These are phyloP conservation scores for Rhopalosiphum maidis DNA, from an alignment of 1,140 invertebrate species.

Conservation along the genomic window DNA sequence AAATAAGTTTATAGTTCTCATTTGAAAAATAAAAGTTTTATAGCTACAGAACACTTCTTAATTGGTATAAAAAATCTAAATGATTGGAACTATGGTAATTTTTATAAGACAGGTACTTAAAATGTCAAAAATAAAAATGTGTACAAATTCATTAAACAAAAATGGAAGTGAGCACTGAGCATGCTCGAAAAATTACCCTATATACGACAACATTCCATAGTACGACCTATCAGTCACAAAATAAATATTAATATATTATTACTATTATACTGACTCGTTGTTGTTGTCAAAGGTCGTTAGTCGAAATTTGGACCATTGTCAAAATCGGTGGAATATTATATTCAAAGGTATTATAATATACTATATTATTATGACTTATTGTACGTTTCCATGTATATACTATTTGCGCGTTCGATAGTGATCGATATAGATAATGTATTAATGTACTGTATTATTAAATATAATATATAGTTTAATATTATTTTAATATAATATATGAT, in stretches of 20 bases:
- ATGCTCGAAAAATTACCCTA: not conserved
- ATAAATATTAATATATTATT: slow-evolving; percentile 13
- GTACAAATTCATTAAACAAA: not conserved
- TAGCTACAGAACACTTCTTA: too few species aligned
- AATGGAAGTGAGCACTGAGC: not conserved
- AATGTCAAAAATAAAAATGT: too few species aligned
- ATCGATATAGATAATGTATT: not conserved
- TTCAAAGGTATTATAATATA: not conserved
- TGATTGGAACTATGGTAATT: too few species aligned
- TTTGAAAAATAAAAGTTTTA: too few species aligned
- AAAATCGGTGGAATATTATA: not conserved
- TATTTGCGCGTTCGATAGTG: not conserved
- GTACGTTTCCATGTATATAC: not conserved
- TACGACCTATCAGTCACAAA: not conserved
- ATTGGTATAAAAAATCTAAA: too few species aligned
- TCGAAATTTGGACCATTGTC: slow-evolving; percentile 31
- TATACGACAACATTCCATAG: not conserved
- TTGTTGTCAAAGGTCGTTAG: not conserved
- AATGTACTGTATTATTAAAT: not conserved
- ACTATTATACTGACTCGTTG: not conserved
- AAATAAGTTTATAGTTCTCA: too few species aligned
- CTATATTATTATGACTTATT: not conserved
- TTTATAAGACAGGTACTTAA: too few species aligned
- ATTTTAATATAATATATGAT: slow-evolving; percentile 13
- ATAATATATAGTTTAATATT: not conserved